Evolutionary conservation across 2,797 vertebrate species (phyloP).

Genomic region (Cottoperca gobio): DNA sequence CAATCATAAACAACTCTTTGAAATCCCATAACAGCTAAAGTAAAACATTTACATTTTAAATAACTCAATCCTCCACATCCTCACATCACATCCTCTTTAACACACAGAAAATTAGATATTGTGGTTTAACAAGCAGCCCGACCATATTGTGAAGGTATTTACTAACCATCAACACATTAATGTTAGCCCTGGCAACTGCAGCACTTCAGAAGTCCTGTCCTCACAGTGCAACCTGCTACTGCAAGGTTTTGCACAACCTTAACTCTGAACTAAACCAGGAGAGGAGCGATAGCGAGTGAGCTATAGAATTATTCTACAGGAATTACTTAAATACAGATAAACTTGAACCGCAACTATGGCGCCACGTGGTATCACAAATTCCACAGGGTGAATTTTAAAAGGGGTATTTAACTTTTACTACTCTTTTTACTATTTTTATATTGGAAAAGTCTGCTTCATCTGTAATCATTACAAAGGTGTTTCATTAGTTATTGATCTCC

Average conservation of each 20-base stretch:
- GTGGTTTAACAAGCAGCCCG: neutral
- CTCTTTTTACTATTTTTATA: neutral
- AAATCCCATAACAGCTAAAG: neutral
- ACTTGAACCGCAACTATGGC: neutral
- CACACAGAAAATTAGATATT: neutral
- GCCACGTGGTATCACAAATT: neutral
- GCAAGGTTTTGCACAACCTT: neutral
- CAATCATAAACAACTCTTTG: neutral
- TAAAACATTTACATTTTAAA: neutral
- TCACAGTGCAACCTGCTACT: neutral
- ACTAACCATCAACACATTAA: neutral
- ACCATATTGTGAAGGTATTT: neutral
- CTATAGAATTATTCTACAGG: neutral
- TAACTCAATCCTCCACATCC: neutral
- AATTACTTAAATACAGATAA: neutral
- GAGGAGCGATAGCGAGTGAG: neutral
- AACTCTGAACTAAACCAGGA: neutral
- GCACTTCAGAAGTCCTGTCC: neutral
- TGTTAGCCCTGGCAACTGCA: neutral
- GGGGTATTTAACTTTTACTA: neutral
- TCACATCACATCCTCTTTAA: neutral
- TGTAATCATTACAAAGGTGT: neutral
- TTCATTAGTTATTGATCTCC: conserved; percentile 1
- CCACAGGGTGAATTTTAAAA: neutral
- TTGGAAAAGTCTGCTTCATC: neutral